phyloP scores from a whole-genome alignment of 1,140 invertebrate genomes.

The Tetraneura akinire region DNA sequence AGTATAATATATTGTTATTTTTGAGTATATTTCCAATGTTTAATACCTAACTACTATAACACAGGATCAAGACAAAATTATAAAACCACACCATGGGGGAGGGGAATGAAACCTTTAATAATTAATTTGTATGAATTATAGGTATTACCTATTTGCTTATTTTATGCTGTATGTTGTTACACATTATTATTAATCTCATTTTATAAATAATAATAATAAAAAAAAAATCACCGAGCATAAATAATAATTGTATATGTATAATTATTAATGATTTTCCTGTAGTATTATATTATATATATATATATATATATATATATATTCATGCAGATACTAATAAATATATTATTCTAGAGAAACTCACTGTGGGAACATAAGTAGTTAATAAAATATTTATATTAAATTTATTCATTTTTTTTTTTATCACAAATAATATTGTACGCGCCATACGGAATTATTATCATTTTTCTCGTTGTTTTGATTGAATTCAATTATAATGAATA shows the following conservation, averaged over 20 bases:
- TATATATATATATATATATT: no score
- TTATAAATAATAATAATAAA: neutral
- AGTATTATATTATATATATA: neutral
- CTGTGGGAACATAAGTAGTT: no score
- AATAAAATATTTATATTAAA: no score
- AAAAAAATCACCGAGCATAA: no score
- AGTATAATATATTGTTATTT: neutral
- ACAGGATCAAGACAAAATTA: neutral
- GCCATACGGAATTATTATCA: neutral
- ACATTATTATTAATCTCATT: neutral
- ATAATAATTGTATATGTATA: neutral
- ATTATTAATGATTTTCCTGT: neutral
- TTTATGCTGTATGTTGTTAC: neutral
- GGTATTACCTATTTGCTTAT: slow-evolving; percentile 12
- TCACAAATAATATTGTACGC: no score
- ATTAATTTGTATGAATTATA: neutral
- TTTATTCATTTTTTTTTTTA: no score
- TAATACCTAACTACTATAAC: no score
- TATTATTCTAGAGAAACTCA: no score
- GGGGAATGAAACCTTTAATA: neutral
- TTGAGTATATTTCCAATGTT: no score
- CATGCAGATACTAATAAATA: no score
- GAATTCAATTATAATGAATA: neutral
- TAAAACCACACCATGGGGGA: slow-evolving; percentile 13
- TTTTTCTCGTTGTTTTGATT: neutral